Evolutionary conservation across 92 coral and sea anemone species (phyloP).

Genomic region (Phenganax stokvisi): DNA sequence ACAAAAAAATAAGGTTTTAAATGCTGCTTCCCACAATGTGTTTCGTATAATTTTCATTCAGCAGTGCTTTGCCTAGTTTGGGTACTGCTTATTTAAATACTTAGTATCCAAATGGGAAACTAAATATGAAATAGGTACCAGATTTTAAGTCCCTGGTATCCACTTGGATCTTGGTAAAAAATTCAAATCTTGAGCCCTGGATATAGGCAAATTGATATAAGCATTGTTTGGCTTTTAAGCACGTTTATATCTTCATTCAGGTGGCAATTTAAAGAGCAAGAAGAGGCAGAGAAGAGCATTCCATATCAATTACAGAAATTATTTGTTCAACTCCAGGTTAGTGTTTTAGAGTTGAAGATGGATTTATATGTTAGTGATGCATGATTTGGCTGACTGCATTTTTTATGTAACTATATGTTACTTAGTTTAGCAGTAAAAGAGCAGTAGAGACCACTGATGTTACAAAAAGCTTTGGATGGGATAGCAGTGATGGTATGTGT

Average conservation of each 20-base stretch:
- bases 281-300: slow-evolving; percentile 73
- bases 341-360: neutral
- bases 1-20: too few relatives aligned
- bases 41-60: too few relatives aligned
- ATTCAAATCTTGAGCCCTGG: too few relatives aligned
- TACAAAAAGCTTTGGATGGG: slow-evolving; percentile 99
- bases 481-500: slow-evolving; percentile 82
- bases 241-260: slow-evolving; percentile 30
- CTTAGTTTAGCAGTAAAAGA: slow-evolving; percentile 76
- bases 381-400: neutral
- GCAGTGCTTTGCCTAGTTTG: too few relatives aligned
- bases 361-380: neutral
- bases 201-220: neutral
- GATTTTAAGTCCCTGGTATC: too few relatives aligned
- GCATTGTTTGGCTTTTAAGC: too few relatives aligned
- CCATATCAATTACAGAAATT: slow-evolving; percentile 87
- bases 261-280: slow-evolving; percentile 80
- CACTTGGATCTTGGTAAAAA: too few relatives aligned
- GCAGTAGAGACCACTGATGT: slow-evolving; percentile 98
- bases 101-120: too few relatives aligned
- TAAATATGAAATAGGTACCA: too few relatives aligned
- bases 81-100: too few relatives aligned
- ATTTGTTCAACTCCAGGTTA: slow-evolving; percentile 85
- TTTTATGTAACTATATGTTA: neutral
- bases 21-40: too few relatives aligned